Base-by-base conservation (phyloP, 1,140 invertebrate species). In the Calosoma granatense region DNA sequence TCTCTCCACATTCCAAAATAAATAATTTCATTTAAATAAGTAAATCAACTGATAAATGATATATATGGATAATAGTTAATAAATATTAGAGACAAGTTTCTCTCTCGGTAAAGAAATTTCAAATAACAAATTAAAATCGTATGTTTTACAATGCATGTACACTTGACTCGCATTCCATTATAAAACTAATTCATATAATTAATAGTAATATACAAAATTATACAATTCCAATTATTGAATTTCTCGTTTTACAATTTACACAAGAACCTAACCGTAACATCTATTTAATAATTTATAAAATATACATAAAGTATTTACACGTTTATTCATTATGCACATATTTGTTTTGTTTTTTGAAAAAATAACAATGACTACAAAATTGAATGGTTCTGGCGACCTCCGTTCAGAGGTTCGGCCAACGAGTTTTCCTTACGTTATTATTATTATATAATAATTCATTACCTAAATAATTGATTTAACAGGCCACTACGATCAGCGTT, bases 261-360 rank as follows among this genome's bases (percentile, higher is more conserved):
- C 41, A 47, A 30, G n/a, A 47, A 47, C 41, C 41, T 47, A 47
- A 47, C 41, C 41, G 26, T 36, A 36, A 36, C 26, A 47, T 11
- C 17, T 36, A 36, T 68, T 64, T 70, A 71, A 71, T 66, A 67
- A 69, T 64, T 66, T 67, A 67, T 68, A 69, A 70, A 71, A 71
- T 71, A 65, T 51, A 60, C 56, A 43, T 53, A 36, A 53, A 53
- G 56, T 57, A 36, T 57, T 54, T 60, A 58, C 52, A 58, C 59
- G 22, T 26, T 36, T 57, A 61, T 56, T 59, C 56, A 61, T 61
- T 61, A 59, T 63, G 56, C 57, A 62, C 59, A 62, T 61, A 65
- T 66, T 65, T 71, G 6, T 47, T 47, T 9, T 47, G 4, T 9
- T 47, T 47, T 47, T 47, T 9, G 66, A 62, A 70, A 70, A 70